These are phyloP conservation scores for Piezodorus guildinii DNA, from an alignment of 1,140 invertebrate genomes.

Conservation along the genomic window DNA sequence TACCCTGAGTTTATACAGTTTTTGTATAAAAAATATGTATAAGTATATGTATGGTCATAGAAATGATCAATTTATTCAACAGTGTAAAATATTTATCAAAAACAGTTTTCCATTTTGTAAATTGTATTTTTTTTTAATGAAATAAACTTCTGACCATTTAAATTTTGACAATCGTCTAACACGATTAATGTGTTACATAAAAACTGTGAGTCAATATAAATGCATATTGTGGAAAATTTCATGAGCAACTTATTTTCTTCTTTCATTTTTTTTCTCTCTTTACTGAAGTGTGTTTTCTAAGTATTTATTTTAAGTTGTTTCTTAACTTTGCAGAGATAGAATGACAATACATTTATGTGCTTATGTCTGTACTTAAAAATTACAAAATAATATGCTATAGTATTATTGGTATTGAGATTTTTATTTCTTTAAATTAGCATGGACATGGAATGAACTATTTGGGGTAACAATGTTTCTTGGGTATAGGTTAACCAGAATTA, in stretches of 20 bases:
- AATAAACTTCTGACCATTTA: slow-evolving; percentile 5
- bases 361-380: background rate
- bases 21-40: background rate
- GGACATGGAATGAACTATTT: too few relatives aligned
- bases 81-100: background rate
- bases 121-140: too few relatives aligned
- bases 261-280: background rate
- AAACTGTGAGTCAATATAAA: slow-evolving; percentile 3
- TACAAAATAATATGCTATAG: too few relatives aligned
- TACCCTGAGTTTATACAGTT: background rate
- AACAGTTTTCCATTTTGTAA: background rate
- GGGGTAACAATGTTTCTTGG: too few relatives aligned
- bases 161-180: slow-evolving; percentile 5
- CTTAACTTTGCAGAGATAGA: slow-evolving; percentile 21
- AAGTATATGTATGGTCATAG: background rate
- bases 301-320: background rate
- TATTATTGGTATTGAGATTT: too few relatives aligned
- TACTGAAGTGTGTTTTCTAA: background rate
- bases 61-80: background rate
- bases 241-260: background rate
- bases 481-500: too few relatives aligned
- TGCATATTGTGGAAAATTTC: background rate
- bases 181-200: slow-evolving; percentile 12
- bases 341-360: slow-evolving; percentile 18
- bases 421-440: too few relatives aligned